Evolutionary conservation across 2,797 vertebrate species (phyloP), one percentile per base, ranked within the genome.

Genomic region (Chloroceryle inda): DNA sequence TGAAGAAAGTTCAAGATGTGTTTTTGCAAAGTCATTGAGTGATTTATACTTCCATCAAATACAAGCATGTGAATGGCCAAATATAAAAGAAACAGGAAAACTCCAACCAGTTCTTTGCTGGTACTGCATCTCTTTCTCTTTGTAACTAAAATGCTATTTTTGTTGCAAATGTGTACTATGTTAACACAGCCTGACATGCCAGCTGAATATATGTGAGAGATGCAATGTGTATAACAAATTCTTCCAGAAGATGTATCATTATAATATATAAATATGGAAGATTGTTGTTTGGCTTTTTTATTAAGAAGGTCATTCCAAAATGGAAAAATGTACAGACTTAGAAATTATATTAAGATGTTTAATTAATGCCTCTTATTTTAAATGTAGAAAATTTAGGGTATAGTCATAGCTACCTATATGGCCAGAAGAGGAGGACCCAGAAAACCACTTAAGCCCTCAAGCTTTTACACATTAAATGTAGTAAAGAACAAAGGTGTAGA

Each of bases 231-330:
- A 37, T 42, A 45, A 42, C 2, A 73, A 73, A 53, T 67, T 59
- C 14, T 42, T 13, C 8, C 33, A 22, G 6, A 58, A 71, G 21
- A 74, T 73, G 33, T 47, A 62, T 5, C 42, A 53, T 38, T 72
- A n/a, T 4, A 13, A 22, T 47, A 22, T 18, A 27, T 13, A 74
- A 66, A 77, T 12, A 17, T 2, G 47, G 11, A 77, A 31, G 2
- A 1, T 11, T 77, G 7, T 37, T 2, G 2, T 3, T 0, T 10
- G 19, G 45, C 45, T 47, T 47, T 31, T 58, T 61, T 42, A 11
- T 63, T 18, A 47, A 47, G 45, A 85, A 31, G 13, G 42, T 7
- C 56, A 37, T 31, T 74, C 6, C 1, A 2, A 19, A 55, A 53
- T 22, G 2, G 49, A 74, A 83, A 86, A 56, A 38, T 33, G 5